Evolutionary conservation across 2,888 invertebrate species (phyloP).

Genomic region (Stictocephala bisonia): DNA sequence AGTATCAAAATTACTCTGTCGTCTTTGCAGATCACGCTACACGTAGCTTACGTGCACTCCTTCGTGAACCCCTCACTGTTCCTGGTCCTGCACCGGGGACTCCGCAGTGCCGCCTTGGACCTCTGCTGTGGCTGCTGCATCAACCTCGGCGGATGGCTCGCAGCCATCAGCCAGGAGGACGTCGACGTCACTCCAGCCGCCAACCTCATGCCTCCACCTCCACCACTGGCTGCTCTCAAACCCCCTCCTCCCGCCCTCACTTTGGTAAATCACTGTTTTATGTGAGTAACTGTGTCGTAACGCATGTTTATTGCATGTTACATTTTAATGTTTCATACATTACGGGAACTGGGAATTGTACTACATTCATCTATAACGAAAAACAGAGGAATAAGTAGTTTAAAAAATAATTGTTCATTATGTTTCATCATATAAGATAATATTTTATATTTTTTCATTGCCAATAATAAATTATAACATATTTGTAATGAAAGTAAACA

Average conservation of each 20-base stretch:
- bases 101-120: constrained; percentile 78
- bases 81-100: constrained; percentile 80
- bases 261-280: constrained; percentile 69
- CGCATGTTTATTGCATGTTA: neutral
- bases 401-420: too few relatives aligned
- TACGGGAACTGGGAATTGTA: neutral
- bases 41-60: constrained; percentile 89
- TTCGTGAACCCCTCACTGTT: constrained; percentile 86
- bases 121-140: constrained; percentile 81
- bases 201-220: constrained; percentile 68
- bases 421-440: too few relatives aligned
- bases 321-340: neutral
- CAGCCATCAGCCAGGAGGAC: constrained; percentile 65
- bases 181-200: constrained; percentile 65
- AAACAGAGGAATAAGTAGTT: too few relatives aligned
- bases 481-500: too few relatives aligned
- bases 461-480: too few relatives aligned
- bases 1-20: neutral
- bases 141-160: constrained; percentile 71
- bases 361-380: too few relatives aligned
- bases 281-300: constrained; percentile 64
- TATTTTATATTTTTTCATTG: too few relatives aligned
- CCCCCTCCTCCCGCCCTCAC: constrained; percentile 62
- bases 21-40: constrained; percentile 77
- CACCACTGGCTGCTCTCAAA: constrained; percentile 65